phyloP scores from a whole-genome alignment of 2,797 vertebrate genomes.

The Gephyroberyx darwinii region DNA sequence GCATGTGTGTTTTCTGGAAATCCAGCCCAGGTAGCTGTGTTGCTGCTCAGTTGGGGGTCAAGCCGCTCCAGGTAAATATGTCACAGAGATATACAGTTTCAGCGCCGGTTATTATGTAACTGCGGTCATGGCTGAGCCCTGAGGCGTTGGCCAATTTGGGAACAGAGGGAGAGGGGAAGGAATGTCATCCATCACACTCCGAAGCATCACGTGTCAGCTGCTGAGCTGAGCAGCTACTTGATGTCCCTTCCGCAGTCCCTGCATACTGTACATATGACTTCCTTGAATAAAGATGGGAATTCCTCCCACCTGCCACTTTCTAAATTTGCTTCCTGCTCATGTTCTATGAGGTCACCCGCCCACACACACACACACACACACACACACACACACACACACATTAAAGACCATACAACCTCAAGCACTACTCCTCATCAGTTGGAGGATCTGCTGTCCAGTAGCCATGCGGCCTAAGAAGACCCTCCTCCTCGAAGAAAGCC shows the following conservation, averaged over 20 bases:
- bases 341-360: too few species aligned
- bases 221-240: constrained; percentile 16
- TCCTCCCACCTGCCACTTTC: constrained; percentile 30
- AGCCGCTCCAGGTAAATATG: constrained; percentile 48
- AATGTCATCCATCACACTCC: constrained; percentile 42
- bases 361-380: too few species aligned
- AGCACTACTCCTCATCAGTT: constrained; percentile 22
- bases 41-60: constrained; percentile 25
- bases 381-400: too few species aligned
- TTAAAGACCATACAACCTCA: too few species aligned
- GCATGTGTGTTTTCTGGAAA: constrained; percentile 7
- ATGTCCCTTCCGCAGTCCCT: constrained; percentile 2
- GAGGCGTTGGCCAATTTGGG: constrained; percentile 32
- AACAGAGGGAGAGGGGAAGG: constrained; percentile 29
- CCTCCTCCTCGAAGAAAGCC: constrained; percentile 18
- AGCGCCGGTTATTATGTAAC: constrained; percentile 63
- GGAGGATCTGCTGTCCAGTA: constrained; percentile 25
- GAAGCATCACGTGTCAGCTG: constrained; percentile 31
- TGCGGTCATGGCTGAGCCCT: constrained; percentile 7
- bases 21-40: neutral
- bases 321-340: neutral
- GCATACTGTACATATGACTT: neutral
- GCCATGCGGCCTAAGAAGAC: constrained; percentile 14
- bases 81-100: constrained; percentile 34
- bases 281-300: neutral